phyloP scores from a whole-genome alignment of 2,888 invertebrate genomes.

The Griposia aprilina region DNA sequence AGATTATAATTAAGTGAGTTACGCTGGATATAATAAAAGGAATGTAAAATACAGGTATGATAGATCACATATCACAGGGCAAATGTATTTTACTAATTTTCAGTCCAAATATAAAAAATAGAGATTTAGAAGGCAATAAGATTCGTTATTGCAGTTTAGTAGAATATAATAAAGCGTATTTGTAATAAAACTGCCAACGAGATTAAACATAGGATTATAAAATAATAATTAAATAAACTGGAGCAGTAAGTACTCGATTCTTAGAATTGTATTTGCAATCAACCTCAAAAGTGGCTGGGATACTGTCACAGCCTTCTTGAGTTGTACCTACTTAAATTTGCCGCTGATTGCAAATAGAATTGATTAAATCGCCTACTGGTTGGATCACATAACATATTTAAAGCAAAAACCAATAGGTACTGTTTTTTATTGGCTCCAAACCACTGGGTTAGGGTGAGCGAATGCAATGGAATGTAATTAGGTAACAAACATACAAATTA shows the following conservation, averaged over 20 bases:
- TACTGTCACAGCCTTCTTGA: neutral
- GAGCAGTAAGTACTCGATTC: slow-evolving; percentile 11
- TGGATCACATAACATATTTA: slow-evolving; percentile 40
- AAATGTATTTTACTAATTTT: slow-evolving; percentile 56
- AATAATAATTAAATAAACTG: slow-evolving; percentile 3
- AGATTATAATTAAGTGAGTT: slow-evolving; percentile 54
- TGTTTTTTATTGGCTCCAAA: slow-evolving; percentile 42
- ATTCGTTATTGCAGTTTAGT: slow-evolving; percentile 14
- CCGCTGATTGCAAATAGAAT: slow-evolving; percentile 8
- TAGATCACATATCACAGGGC: slow-evolving; percentile 69
- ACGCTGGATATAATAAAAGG: slow-evolving; percentile 58
- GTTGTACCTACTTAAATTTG: neutral
- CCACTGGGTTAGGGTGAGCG: slow-evolving; percentile 26
- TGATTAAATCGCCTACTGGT: neutral
- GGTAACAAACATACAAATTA: slow-evolving; percentile 40
- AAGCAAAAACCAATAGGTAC: slow-evolving; percentile 56
- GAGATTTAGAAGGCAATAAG: slow-evolving; percentile 42
- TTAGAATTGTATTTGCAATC: slow-evolving; percentile 15
- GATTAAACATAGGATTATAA: slow-evolving; percentile 15
- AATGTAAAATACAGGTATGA: slow-evolving; percentile 66
- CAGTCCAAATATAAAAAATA: slow-evolving; percentile 62
- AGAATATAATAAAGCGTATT: slow-evolving; percentile 14
- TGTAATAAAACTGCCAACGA: slow-evolving; percentile 13
- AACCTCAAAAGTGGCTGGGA: neutral
- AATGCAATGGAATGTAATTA: slow-evolving; percentile 60